These are phyloP conservation scores for Orestias chungarensis DNA, from an alignment of 2,797 vertebrate genomes.

Conservation along the genomic window DNA sequence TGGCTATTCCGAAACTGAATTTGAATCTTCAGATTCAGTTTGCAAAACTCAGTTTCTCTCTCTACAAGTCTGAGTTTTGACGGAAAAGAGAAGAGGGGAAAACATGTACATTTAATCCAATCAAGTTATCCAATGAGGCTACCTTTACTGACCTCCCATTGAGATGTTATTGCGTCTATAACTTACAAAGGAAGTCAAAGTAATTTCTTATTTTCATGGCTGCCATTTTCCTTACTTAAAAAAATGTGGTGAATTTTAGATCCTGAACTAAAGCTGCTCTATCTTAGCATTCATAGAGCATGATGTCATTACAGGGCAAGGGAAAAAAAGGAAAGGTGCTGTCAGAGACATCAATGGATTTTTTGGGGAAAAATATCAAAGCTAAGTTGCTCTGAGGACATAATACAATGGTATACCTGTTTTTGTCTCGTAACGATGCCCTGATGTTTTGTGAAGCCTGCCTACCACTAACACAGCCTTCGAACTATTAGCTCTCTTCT, in stretches of 20 bases:
- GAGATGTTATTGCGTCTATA: neutral
- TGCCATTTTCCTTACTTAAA: neutral
- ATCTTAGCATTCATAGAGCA: conserved; percentile 50
- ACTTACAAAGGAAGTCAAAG: neutral
- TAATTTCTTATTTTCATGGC: conserved; percentile 8
- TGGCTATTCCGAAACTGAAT: neutral
- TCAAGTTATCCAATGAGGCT: neutral
- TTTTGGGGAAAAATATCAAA: conserved; percentile 78
- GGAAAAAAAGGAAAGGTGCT: conserved; percentile 51
- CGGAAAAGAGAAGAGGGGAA: neutral
- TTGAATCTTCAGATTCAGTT: neutral
- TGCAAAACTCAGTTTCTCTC: neutral
- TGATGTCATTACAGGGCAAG: conserved; percentile 44
- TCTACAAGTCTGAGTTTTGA: neutral
- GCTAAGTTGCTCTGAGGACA: conserved; percentile 74
- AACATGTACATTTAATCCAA: neutral
- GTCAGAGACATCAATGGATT: conserved; percentile 74
- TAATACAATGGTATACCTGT: conserved; percentile 79
- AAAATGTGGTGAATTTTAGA: conserved; percentile 25
- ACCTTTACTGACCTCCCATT: neutral
- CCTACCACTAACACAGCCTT: conserved; percentile 75
- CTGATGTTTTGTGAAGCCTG: conserved; percentile 78
- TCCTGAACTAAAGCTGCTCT: conserved; percentile 30
- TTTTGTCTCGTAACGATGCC: conserved; percentile 77
- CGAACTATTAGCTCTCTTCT: conserved; percentile 69